Evolutionary conservation across 2,797 vertebrate genomes (phyloP).

Genomic region (Phrynocephalus guinanensis): DNA sequence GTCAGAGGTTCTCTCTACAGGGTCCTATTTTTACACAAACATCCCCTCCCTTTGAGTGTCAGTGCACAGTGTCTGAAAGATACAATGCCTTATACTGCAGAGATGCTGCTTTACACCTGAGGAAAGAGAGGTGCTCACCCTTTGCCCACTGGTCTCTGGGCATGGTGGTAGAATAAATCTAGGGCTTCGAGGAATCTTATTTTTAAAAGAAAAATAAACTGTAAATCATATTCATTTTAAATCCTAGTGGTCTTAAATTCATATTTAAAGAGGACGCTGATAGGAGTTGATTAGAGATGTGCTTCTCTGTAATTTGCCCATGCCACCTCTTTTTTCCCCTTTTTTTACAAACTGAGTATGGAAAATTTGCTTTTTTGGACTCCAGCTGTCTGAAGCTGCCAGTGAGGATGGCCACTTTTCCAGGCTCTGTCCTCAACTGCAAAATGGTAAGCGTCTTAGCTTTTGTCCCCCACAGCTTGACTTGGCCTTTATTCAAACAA

Average conservation of each 20-base stretch:
- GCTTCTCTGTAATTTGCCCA: neutral
- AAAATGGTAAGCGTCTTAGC: too few species aligned
- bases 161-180: neutral
- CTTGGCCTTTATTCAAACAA: neutral
- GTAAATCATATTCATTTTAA: neutral
- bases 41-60: neutral
- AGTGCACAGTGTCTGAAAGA: neutral
- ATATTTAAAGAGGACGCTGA: neutral
- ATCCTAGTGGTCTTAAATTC: neutral
- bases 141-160: neutral
- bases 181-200: neutral
- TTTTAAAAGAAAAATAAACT: conserved; percentile 2
- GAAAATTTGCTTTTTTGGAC: too few species aligned
- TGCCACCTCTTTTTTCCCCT: neutral
- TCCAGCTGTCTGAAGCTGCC: too few species aligned
- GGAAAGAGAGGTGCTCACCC: neutral
- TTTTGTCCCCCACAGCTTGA: neutral
- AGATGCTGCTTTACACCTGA: neutral
- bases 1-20: neutral
- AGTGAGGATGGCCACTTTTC: too few species aligned
- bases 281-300: neutral
- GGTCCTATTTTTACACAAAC: neutral
- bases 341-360: too few species aligned
- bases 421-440: too few species aligned
- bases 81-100: neutral